Evolutionary conservation across 2,888 invertebrate species (phyloP), one percentile per base, ranked within the genome.

Genomic region (Acleris laterana): DNA sequence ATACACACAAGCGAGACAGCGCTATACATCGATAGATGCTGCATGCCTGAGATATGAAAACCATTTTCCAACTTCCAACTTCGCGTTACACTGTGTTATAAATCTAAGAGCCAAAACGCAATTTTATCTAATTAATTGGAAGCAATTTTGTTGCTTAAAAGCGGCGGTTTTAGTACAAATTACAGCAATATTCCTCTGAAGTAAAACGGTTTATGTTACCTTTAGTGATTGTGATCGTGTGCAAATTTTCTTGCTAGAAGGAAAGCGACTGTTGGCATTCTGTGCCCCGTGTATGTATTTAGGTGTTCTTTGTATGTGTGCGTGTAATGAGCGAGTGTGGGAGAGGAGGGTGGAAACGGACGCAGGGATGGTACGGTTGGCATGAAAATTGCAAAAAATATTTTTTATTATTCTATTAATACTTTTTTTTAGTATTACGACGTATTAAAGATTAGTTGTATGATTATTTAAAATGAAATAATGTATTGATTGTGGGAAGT

Each of bases 261-360:
- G 57, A 66, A 62, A 62, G 28, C 66, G 22, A 56, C 56, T 62
- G 55, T 56, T 38, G 66, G 42, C 67, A 59, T 74, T 25, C 25
- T 68, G 78, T 82, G 80, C 78, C 75, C 66, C 69, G 38, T 59
- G 46, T 68, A 56, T 49, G 22, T 62, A 73, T 74, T 70, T 66
- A 73, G 59, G 71, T 70, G 72, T 42, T 56, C 61, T 77, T 20
- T 3, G 53, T 49, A 20, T 48, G 68, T 61, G 64, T 61, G 63
- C 22, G 69, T 60, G 55, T 1, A 53, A 59, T 72, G 63, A 65
- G 69, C 67, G 62, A 66, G 69, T 71, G 50, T 59, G 68, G 63
- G 72, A 73, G 72, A 71, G 69, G 87, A 89, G 90, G 90, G 90
- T 87, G 85, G 87, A 83, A 85, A 81, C 86, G 84, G 80, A 85